Evolutionary conservation across 2,797 vertebrate genomes (phyloP).

Genomic region (Paratrypauchen microcephalus): DNA sequence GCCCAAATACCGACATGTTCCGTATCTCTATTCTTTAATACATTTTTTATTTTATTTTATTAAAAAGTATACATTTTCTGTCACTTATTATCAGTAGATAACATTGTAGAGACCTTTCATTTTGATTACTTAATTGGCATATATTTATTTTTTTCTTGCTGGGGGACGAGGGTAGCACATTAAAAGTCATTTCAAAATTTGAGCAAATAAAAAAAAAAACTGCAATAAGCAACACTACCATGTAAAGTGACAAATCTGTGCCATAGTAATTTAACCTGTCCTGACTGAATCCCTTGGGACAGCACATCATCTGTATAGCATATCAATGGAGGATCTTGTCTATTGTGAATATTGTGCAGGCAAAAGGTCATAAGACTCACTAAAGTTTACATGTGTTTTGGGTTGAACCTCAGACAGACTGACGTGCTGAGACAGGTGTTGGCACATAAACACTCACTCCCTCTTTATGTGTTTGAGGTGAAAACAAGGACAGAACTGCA

Average conservation of each 20-base stretch:
- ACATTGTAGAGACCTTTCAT: background rate
- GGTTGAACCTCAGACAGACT: conserved; percentile 55
- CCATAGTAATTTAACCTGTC: background rate
- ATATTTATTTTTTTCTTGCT: background rate
- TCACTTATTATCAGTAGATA: background rate
- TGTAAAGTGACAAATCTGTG: background rate
- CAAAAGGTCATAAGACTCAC: conserved; percentile 37
- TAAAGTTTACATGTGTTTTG: conserved; percentile 73
- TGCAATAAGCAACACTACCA: background rate
- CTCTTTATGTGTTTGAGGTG: conserved; percentile 58
- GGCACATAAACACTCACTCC: conserved; percentile 66
- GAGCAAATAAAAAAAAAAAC: background rate
- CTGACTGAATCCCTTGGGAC: background rate
- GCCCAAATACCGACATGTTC: background rate
- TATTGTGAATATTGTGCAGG: conserved; percentile 15
- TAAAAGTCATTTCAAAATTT: background rate
- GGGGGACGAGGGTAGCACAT: background rate
- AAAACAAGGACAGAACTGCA: conserved; percentile 59
- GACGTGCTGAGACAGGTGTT: conserved; percentile 59
- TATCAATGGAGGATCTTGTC: background rate
- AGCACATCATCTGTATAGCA: background rate
- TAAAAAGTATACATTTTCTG: no score
- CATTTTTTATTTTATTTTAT: no score
- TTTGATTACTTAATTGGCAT: background rate
- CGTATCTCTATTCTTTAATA: no score